Percentiles rank a stretch among this genome's conserved stretches.
Conservation (phyloP, 1,140 invertebrate genomes). For the Drosophila sp. region DNA sequence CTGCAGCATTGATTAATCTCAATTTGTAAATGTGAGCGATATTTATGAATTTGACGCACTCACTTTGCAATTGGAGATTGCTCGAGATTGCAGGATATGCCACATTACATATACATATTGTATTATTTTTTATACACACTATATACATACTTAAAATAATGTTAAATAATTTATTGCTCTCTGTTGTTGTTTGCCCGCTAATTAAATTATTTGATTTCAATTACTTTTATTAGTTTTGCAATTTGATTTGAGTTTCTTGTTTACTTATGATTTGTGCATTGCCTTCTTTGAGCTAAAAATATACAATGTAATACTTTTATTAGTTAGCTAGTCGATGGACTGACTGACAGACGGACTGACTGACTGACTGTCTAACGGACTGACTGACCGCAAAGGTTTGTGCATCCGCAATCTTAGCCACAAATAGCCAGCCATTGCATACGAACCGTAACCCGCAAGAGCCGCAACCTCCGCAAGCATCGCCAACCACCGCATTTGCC, state of each 20-base stretch:
- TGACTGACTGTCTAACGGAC: not conserved
- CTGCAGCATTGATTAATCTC: slow-evolving; percentile 84
- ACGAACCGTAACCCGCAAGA: not conserved
- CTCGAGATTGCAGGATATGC: slow-evolving; percentile 78
- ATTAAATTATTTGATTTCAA: slow-evolving; percentile 20
- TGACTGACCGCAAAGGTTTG: not conserved
- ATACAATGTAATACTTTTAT: too few species aligned
- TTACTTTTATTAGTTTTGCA: slow-evolving; percentile 41
- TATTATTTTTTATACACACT: slow-evolving; percentile 20
- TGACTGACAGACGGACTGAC: not conserved
- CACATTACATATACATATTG: slow-evolving; percentile 66
- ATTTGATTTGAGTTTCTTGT: slow-evolving; percentile 31
- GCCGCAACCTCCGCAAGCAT: slow-evolving; percentile 1
- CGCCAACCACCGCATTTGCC: slow-evolving; percentile 30
- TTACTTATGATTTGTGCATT: not conserved
- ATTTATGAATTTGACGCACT: slow-evolving; percentile 71
- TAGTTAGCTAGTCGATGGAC: not conserved
- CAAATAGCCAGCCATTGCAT: slow-evolving; percentile 10
- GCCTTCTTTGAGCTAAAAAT: too few species aligned
- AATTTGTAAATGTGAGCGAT: slow-evolving; percentile 85
- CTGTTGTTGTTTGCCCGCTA: slow-evolving; percentile 41
- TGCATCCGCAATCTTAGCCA: slow-evolving; percentile 17
- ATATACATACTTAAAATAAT: slow-evolving; percentile 6
- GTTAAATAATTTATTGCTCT: slow-evolving; percentile 15
- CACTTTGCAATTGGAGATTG: slow-evolving; percentile 85